Base-by-base conservation (phyloP, 2,888 invertebrate genomes). In the Omphaloscelis lunosa region DNA sequence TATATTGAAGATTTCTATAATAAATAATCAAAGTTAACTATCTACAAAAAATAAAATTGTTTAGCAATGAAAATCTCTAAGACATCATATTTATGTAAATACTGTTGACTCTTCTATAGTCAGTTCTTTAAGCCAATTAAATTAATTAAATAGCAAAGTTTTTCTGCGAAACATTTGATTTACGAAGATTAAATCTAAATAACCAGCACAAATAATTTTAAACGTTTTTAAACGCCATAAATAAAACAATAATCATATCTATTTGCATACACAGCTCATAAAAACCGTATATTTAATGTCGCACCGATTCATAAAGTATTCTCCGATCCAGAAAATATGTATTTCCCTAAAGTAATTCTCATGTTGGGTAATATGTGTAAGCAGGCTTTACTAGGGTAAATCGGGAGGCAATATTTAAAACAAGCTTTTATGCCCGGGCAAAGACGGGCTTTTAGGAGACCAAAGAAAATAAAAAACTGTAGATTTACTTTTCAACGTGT, bases 391-490 rank as follows among this genome's bases (percentile, higher is more conserved):
- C 90, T 90, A 86, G 91, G 92, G 93, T 93, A 95, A 95, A 95
- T 94, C 93, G 93, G 91, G 91, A 89, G 92, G 93, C 93, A 94
- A 95, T 95, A 96, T 95, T 96, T 95, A 94, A 95, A 95, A 94
- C 93, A 93, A 82, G 94, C 93, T 94, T 95, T 95, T 91, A 93
- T 93, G 91, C 93, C 90, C 89, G 88, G 90, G 91, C 92, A 93
- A 93, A 93, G 93, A 90, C 92, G 90, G 92, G 91, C 92, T 94
- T 94, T 94, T 92, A 91, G 90, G 89, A 90, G 90, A 91, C 92
- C 91, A 90, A 91, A 90, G 90, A 89, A 94, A 94, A 95, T 93
- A 94, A 93, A 58, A 94, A 91, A 90, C 91, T 91, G 89, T 89
- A 92, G 91, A 93, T 94, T 93, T 93, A 93, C 92, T 93, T 92